Conservation (phyloP, 2,797 vertebrate species). For the Austrolebias charrua region DNA sequence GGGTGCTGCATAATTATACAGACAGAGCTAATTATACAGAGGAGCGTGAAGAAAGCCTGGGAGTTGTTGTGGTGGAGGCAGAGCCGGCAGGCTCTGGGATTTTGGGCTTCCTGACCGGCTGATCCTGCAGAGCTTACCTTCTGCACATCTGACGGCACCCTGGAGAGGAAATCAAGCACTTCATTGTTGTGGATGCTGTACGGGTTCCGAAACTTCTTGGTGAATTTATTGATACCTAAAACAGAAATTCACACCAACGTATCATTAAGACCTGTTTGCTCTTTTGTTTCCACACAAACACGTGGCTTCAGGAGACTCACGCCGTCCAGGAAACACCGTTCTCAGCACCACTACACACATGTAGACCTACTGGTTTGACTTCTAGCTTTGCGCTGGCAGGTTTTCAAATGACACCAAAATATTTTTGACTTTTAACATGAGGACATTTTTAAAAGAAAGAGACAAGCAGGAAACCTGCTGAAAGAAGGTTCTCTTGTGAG, state of each 20-base stretch:
- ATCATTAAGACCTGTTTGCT: conserved; percentile 64
- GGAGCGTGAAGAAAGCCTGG: conserved; percentile 65
- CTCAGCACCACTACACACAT: background rate
- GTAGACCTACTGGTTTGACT: conserved; percentile 31
- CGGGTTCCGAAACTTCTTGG: conserved; percentile 97
- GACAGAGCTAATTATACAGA: conserved; percentile 74
- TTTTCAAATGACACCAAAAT: background rate
- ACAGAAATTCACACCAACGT: conserved; percentile 68
- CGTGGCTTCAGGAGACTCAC: conserved; percentile 42
- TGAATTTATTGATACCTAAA: conserved; percentile 98
- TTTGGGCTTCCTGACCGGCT: conserved; percentile 68
- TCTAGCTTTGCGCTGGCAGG: conserved; percentile 32
- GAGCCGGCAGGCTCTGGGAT: conserved; percentile 65
- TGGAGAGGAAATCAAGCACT: conserved; percentile 94
- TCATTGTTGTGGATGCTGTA: conserved; percentile 96
- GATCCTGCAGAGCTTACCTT: conserved; percentile 85
- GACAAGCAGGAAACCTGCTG: background rate
- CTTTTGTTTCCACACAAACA: conserved; percentile 73
- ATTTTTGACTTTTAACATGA: background rate
- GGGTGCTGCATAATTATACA: conserved; percentile 70
- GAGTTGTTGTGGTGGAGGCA: conserved; percentile 64
- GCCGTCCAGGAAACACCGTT: conserved; percentile 45
- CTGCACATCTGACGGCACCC: conserved; percentile 97
- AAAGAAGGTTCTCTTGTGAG: no score
- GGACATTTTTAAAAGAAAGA: background rate